Conservation (phyloP, 2,888 invertebrate genomes). For the Ptilodon capucinus region DNA sequence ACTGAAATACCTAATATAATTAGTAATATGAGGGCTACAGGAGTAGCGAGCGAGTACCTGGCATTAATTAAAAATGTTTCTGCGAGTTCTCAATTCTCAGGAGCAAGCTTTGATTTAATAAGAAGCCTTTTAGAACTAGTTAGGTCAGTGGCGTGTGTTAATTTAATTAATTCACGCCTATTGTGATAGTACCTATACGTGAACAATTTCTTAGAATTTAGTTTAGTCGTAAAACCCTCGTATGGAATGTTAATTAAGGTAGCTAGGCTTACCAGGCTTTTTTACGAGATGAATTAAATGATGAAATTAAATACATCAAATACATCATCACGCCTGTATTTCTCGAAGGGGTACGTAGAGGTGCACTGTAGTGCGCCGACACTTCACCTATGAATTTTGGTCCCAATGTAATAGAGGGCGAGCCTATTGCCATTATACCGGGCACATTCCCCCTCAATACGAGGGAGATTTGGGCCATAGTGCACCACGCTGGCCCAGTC, state of each 20-base stretch:
- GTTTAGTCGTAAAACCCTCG: background rate
- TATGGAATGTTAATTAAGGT: background rate
- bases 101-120: constrained; percentile 43
- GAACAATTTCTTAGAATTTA: background rate
- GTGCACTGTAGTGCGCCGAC: no score
- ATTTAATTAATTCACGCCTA: constrained; percentile 47
- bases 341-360: no score
- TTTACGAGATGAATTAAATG: no score
- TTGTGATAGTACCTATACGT: constrained; percentile 13
- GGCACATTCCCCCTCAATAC: no score
- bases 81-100: constrained; percentile 25
- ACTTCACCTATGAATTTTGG: no score
- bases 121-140: constrained; percentile 42
- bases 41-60: constrained; percentile 8
- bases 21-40: constrained; percentile 16
- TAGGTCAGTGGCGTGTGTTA: constrained; percentile 42
- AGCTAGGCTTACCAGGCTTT: background rate
- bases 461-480: no score
- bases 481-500: no score
- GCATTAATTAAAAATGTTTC: constrained; percentile 51
- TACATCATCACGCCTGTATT: no score
- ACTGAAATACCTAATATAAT: constrained; percentile 14
- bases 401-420: no score
- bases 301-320: no score
- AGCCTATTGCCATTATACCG: no score